Evolutionary conservation across 2,888 invertebrate genomes (phyloP), one percentile per base, ranked within the genome.

Genomic region (Ectemnius cavifrons): DNA sequence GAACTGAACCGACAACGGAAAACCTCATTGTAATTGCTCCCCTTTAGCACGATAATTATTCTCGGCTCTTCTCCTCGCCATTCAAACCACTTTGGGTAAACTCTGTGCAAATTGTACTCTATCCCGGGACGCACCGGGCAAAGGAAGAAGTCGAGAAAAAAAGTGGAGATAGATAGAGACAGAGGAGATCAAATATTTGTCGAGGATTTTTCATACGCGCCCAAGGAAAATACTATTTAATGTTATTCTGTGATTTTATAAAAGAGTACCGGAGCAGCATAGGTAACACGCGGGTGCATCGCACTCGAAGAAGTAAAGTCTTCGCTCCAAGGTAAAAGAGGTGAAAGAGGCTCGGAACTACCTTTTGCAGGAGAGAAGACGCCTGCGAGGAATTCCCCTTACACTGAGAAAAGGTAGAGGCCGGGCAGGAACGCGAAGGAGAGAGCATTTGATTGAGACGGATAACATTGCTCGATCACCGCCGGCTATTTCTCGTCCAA

Each of bases 381-480:
- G 37, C 6, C 37, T 37, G 37, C 37, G 37, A 49, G 45, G 73
- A 77, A 81, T 82, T 81, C 75, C 78, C 75, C 81, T 85, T 81
- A 77, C 76, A 71, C 63, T 46, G 64, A 61, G 56, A 47, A 73
- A 63, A 74, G 69, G 18, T 2, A 52, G 52, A 52, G n/a, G 46
- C 14, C 16, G 13, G 61, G 14, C n/a, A 61, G 45, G 18, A 45
- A 56, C 49, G 47, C 63, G 23, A 71, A 67, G 56, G 63, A 23
- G 23, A 23, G 52, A 77, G 79, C 77, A 75, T 79, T 78, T 82
- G 86, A 85, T 86, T 81, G 79, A 83, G 79, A 80, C 71, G 74
- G 83, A 85, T 86, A 84, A 85, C 82, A 77, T 78, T 77, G 80
- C 75, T 79, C 77, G 79, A 79, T 80, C 77, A 77, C 77, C 78